These are phyloP conservation scores for Gryon sp. DNA, from an alignment of 1,140 invertebrate genomes.

Conservation along the genomic window DNA sequence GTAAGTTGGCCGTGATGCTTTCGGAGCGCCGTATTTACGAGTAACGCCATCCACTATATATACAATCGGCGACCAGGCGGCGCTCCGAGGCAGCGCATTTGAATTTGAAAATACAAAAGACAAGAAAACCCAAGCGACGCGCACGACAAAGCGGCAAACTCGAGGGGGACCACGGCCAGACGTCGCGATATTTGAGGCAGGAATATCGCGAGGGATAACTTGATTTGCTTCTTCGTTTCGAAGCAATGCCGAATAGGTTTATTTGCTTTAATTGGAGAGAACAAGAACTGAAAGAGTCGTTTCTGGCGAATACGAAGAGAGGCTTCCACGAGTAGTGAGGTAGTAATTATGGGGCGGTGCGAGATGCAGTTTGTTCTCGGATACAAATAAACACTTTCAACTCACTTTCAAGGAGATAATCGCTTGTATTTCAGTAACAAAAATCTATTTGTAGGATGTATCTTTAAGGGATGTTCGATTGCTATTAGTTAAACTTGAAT, in stretches of 20 bases:
- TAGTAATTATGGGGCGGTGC: constrained; percentile 4
- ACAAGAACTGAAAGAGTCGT: constrained; percentile 11
- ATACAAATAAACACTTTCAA: too few relatives aligned
- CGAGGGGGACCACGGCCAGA: constrained; percentile 21
- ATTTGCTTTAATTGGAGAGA: constrained; percentile 42
- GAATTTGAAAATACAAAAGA: constrained; percentile 66
- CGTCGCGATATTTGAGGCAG: constrained; percentile 33
- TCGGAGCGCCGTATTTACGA: constrained; percentile 79
- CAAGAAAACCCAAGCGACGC: constrained; percentile 48
- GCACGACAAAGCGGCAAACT: constrained; percentile 59
- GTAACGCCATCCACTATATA: constrained; percentile 74
- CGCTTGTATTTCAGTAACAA: too few relatives aligned
- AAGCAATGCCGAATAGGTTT: constrained; percentile 1
- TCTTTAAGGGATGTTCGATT: too few relatives aligned
- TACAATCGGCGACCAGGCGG: constrained; percentile 51
- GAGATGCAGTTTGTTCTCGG: too few relatives aligned
- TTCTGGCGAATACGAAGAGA: neutral
- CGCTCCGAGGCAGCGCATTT: constrained; percentile 67
- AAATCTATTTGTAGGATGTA: too few relatives aligned
- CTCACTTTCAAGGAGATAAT: too few relatives aligned
- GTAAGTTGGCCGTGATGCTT: constrained; percentile 76
- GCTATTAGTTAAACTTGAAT: too few relatives aligned
- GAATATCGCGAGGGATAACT: constrained; percentile 35
- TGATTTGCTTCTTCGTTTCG: constrained; percentile 10
- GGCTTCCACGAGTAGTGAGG: neutral